Base-by-base conservation (phyloP, 2,113 vertebrate species). In the Pagrus major region DNA sequence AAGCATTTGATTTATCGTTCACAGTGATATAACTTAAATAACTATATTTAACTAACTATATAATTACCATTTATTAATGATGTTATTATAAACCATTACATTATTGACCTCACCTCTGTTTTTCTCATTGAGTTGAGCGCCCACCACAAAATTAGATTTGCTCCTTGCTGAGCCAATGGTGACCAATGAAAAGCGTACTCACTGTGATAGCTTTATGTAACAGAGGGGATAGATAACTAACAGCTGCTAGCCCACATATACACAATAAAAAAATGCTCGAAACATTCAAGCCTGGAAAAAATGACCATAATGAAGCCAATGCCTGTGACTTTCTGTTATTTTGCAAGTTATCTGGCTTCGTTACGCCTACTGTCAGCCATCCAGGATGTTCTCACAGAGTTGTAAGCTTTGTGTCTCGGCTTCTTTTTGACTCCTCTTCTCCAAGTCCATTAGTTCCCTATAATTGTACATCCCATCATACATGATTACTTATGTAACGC, bases 401-500 rank as follows among this genome's bases (percentile, higher is more conserved):
- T 31, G 33, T 51, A 16, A 23, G 14, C 35, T 5, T 20, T 47
- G 51, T 16, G 6, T 18, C 52, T 15, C 31, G 16, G 16, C 21
- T 21, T 47, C 3, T 55, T 33, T 37, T 29, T 2, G 6, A 5
- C 21, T 25, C 37, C 3, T 9, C 56, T 25, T 46, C 21, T 9
- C 21, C 4, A 20, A 6, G 5, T 33, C n/a, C 6, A 67, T 66
- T 14, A 25, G 60, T 31, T 66, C 10, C 23, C 27, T 35, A 11
- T 51, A 49, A 42, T n/a, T 1, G 0, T 23, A 6, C 47, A 64
- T 49, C 46, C 35, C 55, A 41, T 59, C 21, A 4, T 58, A 11
- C 39, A 54, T 66, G 52, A 67, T 52, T 71, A 44, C 66, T 44
- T 66, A 23, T 3, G 9, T 15, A 63, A 67, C 1, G 59, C 27